Conservation (phyloP, 2,888 invertebrate genomes). For the Rosalia funebris region DNA sequence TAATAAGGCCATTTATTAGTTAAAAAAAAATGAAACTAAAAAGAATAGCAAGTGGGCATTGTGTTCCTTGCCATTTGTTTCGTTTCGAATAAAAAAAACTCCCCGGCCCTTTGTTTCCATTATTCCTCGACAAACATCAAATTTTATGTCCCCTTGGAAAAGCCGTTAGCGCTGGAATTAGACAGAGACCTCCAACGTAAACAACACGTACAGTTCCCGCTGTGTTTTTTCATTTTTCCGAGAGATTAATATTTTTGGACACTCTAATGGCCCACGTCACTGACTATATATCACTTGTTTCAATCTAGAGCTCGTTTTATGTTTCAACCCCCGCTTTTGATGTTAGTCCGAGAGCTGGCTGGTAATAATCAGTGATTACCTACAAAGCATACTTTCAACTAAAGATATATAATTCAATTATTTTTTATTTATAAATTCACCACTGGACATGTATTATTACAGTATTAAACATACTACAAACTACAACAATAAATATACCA, state of each 20-base stretch:
- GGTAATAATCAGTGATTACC: too few species aligned
- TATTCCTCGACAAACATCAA: constrained; percentile 40
- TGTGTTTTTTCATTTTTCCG: constrained; percentile 63
- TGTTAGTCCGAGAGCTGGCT: too few species aligned
- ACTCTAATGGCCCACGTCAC: constrained; percentile 66
- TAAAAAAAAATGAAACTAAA: constrained; percentile 3
- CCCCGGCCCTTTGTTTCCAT: constrained; percentile 38
- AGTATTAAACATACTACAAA: too few species aligned
- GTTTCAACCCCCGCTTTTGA: constrained; percentile 53
- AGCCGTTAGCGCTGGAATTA: constrained; percentile 42
- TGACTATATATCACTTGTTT: constrained; percentile 67
- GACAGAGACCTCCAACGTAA: constrained; percentile 49
- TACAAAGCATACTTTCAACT: too few species aligned
- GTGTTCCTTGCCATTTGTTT: constrained; percentile 18
- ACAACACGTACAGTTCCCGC: constrained; percentile 54
- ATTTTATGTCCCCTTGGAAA: constrained; percentile 37
- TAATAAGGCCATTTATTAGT: constrained; percentile 12
- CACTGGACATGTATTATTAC: too few species aligned
- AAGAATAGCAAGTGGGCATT: constrained; percentile 5
- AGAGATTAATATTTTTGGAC: constrained; percentile 67
- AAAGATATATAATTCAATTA: too few species aligned
- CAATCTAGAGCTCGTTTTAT: constrained; percentile 66
- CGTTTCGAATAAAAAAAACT: constrained; percentile 19
- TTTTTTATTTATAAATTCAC: too few species aligned
- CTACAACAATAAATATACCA: too few species aligned